Evolutionary conservation across 2,888 invertebrate species (phyloP).

Genomic region (Acleris literana): DNA sequence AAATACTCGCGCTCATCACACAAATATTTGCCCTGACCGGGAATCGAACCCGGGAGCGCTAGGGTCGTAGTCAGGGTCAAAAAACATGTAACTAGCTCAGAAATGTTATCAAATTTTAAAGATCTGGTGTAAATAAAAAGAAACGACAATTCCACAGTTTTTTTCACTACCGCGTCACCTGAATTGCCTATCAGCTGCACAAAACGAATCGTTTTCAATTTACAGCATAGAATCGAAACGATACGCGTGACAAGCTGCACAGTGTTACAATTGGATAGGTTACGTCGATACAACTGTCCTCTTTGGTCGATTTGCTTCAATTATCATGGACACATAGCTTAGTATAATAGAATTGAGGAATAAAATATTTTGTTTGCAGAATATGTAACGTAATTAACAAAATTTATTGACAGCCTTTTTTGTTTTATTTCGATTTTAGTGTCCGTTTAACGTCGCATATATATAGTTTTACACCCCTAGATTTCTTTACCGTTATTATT

Average conservation of each 20-base stretch:
- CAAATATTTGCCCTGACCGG: too few species aligned
- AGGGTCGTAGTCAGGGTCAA: too few species aligned
- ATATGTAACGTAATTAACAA: too few species aligned
- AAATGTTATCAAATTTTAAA: background rate
- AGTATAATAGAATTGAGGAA: too few species aligned
- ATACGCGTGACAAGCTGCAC: constrained; percentile 21
- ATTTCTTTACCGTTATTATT: too few species aligned
- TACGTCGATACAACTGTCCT: constrained; percentile 23
- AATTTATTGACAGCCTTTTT: too few species aligned
- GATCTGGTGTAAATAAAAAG: background rate
- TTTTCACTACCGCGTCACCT: constrained; percentile 24
- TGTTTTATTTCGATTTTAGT: too few species aligned
- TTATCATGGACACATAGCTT: constrained; percentile 7
- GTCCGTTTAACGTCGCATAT: too few species aligned
- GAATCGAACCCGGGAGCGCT: too few species aligned
- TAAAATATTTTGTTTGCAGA: too few species aligned
- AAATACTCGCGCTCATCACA: too few species aligned
- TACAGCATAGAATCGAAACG: constrained; percentile 25
- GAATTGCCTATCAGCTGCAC: constrained; percentile 30
- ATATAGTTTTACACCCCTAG: too few species aligned
- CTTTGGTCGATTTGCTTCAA: constrained; percentile 10
- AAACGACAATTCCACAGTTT: background rate
- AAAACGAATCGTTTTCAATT: constrained; percentile 35
- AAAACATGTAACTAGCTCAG: background rate
- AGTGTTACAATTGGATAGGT: constrained; percentile 27